These are phyloP conservation scores for Champsocephalus esox DNA, from an alignment of 2,797 vertebrate species.

Conservation along the genomic window DNA sequence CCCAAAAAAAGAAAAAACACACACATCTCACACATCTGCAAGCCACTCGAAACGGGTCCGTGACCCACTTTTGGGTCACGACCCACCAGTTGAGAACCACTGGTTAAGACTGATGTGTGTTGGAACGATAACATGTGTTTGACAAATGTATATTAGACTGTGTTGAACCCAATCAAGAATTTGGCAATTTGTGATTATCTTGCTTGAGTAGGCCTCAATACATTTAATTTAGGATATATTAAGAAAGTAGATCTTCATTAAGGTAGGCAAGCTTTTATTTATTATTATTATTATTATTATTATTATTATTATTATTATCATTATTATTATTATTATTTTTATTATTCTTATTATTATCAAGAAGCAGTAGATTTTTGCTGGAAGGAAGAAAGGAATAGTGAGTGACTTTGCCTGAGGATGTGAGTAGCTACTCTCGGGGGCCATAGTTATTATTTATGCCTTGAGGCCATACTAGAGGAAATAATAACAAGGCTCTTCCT, in stretches of 20 bases:
- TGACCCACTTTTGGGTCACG: no score
- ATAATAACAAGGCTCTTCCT: slow-evolving; percentile 38
- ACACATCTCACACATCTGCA: no score
- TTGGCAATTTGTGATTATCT: slow-evolving; percentile 3
- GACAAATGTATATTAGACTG: background rate
- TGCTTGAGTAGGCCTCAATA: background rate
- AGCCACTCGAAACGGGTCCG: no score
- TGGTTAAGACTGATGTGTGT: background rate
- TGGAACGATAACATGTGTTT: background rate
- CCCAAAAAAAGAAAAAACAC: no score
- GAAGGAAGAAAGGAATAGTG: slow-evolving; percentile 19
- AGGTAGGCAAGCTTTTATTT: no score
- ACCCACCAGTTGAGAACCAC: no score
- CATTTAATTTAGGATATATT: no score
- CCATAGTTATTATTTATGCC: slow-evolving; percentile 59
- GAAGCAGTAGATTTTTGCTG: background rate
- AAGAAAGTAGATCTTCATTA: no score
- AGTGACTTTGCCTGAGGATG: slow-evolving; percentile 48
- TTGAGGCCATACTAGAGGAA: slow-evolving; percentile 48
- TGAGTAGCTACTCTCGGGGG: slow-evolving; percentile 50
- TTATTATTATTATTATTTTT: no score
- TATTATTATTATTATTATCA: no score
- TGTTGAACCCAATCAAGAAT: slow-evolving; percentile 7
- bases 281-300: no score
- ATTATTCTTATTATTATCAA: no score